Conservation (phyloP, 2,113 vertebrate species). For the Struthidea cinerea region DNA sequence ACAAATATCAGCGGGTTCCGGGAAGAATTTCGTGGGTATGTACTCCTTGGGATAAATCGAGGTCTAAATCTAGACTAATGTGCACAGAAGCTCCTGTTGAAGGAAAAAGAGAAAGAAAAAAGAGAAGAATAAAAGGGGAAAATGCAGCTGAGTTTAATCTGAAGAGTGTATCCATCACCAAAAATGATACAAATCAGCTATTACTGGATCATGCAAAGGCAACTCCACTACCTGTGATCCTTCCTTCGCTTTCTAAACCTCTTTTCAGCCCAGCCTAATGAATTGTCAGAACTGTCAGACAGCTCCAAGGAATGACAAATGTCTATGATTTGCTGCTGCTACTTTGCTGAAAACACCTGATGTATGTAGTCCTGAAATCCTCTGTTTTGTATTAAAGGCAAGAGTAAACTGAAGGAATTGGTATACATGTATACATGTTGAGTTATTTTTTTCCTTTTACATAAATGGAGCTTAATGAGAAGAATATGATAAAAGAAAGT, state of each 20-base stretch:
- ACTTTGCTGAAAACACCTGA: constrained; percentile 78
- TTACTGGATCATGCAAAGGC: constrained; percentile 76
- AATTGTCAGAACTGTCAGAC: constrained; percentile 86
- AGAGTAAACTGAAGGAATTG: constrained; percentile 68
- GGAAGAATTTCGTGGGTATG: background rate
- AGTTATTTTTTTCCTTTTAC: constrained; percentile 54
- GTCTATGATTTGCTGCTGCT: constrained; percentile 81
- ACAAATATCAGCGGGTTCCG: background rate
- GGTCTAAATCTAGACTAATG: background rate
- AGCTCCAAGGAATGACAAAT: constrained; percentile 83
- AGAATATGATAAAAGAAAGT: background rate
- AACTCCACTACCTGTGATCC: constrained; percentile 73
- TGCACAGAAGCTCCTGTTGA: background rate
- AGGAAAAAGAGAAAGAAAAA: background rate
- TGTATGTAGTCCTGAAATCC: constrained; percentile 73
- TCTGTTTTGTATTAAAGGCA: constrained; percentile 74
- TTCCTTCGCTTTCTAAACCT: constrained; percentile 77
- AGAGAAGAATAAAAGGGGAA: background rate
- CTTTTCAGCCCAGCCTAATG: constrained; percentile 81
- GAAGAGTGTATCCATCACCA: constrained; percentile 76
- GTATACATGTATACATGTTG: constrained; percentile 53
- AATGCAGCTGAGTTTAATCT: constrained; percentile 69
- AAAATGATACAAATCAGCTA: constrained; percentile 81
- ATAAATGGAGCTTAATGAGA: background rate
- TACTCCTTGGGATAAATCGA: background rate